These are phyloP conservation scores for Sebastes goodei DNA, from an alignment of 2,797 vertebrate species.

Conservation along the genomic window DNA sequence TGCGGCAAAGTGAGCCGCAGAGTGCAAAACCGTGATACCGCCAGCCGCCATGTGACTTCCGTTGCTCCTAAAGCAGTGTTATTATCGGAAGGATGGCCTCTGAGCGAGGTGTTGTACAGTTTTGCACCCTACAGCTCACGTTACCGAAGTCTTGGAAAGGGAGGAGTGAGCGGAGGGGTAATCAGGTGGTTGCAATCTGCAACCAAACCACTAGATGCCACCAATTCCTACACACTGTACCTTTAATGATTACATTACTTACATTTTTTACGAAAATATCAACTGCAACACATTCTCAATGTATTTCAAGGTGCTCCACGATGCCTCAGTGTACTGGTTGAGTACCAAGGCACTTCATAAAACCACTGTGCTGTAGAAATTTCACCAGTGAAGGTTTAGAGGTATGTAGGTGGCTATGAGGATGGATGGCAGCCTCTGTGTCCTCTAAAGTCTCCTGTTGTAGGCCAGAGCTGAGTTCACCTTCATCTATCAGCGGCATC, in stretches of 20 bases:
- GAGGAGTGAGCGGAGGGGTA: too few species aligned
- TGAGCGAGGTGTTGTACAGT: too few species aligned
- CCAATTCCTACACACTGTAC: too few species aligned
- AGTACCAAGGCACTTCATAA: neutral
- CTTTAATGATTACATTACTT: neutral
- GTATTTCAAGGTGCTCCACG: neutral
- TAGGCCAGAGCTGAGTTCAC: slow-evolving; percentile 74
- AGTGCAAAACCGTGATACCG: too few species aligned
- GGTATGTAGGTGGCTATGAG: slow-evolving; percentile 66
- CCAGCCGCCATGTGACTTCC: too few species aligned
- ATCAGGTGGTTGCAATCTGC: too few species aligned
- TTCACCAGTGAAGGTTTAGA: slow-evolving; percentile 35
- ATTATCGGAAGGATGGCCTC: too few species aligned
- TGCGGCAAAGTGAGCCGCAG: too few species aligned
- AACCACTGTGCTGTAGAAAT: slow-evolving; percentile 2
- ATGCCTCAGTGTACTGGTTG: neutral
- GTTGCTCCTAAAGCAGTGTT: too few species aligned
- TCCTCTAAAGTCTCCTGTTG: slow-evolving; percentile 77
- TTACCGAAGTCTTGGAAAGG: too few species aligned
- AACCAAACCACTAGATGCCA: too few species aligned
- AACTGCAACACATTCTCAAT: neutral
- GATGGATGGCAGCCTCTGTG: slow-evolving; percentile 77
- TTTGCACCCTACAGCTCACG: too few species aligned
- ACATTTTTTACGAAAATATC: neutral
- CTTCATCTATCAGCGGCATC: slow-evolving; percentile 81